Base-by-base conservation (phyloP, 2,113 vertebrate species). In the Upupa epops region DNA sequence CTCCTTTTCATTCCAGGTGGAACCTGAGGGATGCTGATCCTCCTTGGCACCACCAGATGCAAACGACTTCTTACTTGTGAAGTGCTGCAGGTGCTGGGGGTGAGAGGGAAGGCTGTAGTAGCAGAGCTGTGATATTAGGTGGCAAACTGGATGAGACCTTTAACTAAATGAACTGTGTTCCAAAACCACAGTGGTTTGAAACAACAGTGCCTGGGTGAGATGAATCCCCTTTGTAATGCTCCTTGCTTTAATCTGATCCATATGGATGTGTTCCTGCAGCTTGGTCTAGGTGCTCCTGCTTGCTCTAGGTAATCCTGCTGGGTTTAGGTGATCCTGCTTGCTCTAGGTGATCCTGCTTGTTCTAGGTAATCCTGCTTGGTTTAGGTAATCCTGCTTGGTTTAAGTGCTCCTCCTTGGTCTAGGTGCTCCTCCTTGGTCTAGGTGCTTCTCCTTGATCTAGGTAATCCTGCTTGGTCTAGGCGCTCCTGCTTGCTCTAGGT, bases 121-220 rank as follows among this genome's bases (percentile, higher is more conserved):
- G 78, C 90, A 66, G 14, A 87, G 91, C 74, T 64, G 80, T 8
- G 13, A 81, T 88, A 64, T 90, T 95, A 79, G 90, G 64, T 52
- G 71, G 88, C 92, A 96, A 96, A 96, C 90, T 94, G 92, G 91
- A 88, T 73, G 78, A 93, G 93, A 85, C 80, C 92, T 86, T 61
- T 31, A 37, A 48, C 81, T 74, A 89, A 95, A 95, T 76, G 87
- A 91, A 40, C 81, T 20, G 83, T 72, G 73, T 77, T 73, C 42
- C 83, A 45, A 92, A 42, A 95, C 82, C 78, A 48, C 13, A 25
- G 70, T 51, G 2, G 11, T 42, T 78, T 51, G 77, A 77, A 31
- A 22, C 42, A 84, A 17, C 80, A 31, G 63, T 9, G 79, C 59
- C 86, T 29, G 55, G 31, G 5, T 6, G 32, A 89, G 88, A 93